phyloP scores from a whole-genome alignment of 1,140 invertebrate genomes.

The Sitophilus oryzae region DNA sequence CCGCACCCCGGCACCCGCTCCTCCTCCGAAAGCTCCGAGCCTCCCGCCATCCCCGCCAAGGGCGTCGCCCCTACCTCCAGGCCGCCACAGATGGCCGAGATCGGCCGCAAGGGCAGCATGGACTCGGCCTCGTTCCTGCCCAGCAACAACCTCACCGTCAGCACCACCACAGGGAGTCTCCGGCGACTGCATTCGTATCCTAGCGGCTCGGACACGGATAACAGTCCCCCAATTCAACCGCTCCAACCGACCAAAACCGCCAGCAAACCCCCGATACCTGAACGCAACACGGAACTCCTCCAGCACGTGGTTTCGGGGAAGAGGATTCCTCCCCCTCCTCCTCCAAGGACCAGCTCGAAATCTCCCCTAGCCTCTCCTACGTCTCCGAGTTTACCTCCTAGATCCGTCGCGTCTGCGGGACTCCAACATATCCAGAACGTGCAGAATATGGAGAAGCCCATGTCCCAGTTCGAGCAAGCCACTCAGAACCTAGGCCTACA shows the following conservation, averaged over 20 bases:
- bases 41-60: slow-evolving; percentile 37
- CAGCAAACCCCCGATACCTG: slow-evolving; percentile 68
- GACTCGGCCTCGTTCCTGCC: slow-evolving; percentile 48
- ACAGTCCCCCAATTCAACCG: slow-evolving; percentile 58
- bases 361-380: slow-evolving; percentile 76
- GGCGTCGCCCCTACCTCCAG: slow-evolving; percentile 35
- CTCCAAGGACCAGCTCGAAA: slow-evolving; percentile 73
- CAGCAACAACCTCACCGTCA: slow-evolving; percentile 40
- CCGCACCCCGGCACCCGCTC: slow-evolving; percentile 46
- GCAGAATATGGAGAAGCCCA: slow-evolving; percentile 40
- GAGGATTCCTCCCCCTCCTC: slow-evolving; percentile 78
- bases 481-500: slow-evolving; percentile 41
- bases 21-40: slow-evolving; percentile 30
- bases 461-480: slow-evolving; percentile 42
- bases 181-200: slow-evolving; percentile 69
- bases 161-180: slow-evolving; percentile 48
- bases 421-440: slow-evolving; percentile 43
- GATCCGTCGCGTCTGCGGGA: slow-evolving; percentile 42
- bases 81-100: slow-evolving; percentile 46
- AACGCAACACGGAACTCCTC: slow-evolving; percentile 65
- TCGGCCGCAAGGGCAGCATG: slow-evolving; percentile 52
- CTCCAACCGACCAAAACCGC: slow-evolving; percentile 42
- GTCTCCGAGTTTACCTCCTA: slow-evolving; percentile 54
- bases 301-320: slow-evolving; percentile 57
- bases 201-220: slow-evolving; percentile 66